Percentiles rank a stretch among this genome's conserved stretches.
These are phyloP conservation scores for Crotalus adamanteus DNA, from an alignment of 2,797 vertebrate genomes.

Conservation along the genomic window DNA sequence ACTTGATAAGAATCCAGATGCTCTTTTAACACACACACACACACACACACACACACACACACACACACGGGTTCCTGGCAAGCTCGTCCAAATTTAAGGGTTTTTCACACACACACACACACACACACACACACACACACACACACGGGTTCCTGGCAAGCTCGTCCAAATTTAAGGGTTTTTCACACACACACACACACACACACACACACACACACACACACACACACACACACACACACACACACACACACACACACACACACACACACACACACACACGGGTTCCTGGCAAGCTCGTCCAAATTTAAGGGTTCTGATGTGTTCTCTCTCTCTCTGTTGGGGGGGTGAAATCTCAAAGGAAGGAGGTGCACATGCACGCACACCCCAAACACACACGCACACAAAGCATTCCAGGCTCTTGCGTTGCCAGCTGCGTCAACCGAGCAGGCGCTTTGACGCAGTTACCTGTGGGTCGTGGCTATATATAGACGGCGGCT, in stretches of 20 bases:
- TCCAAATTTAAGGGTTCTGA: neutral
- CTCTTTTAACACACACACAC: no score
- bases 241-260: no score
- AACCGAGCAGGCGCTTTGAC: constrained; percentile 4
- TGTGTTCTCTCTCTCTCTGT: neutral
- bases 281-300: neutral
- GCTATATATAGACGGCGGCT: constrained; percentile 34
- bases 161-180: no score
- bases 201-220: no score
- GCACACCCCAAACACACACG: rapidly evolving
- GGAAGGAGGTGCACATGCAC: neutral
- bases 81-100: neutral
- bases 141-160: no score
- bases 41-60: no score
- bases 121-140: no score
- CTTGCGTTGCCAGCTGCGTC: constrained; percentile 11
- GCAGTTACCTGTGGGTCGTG: constrained; percentile 60
- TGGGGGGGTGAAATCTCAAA: no score
- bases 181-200: no score
- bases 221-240: no score
- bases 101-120: neutral
- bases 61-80: neutral
- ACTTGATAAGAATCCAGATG: neutral
- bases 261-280: no score
- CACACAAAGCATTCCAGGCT: neutral